Evolutionary conservation across 2,888 invertebrate species (phyloP).

Genomic region (Prionchulus punctatus): DNA sequence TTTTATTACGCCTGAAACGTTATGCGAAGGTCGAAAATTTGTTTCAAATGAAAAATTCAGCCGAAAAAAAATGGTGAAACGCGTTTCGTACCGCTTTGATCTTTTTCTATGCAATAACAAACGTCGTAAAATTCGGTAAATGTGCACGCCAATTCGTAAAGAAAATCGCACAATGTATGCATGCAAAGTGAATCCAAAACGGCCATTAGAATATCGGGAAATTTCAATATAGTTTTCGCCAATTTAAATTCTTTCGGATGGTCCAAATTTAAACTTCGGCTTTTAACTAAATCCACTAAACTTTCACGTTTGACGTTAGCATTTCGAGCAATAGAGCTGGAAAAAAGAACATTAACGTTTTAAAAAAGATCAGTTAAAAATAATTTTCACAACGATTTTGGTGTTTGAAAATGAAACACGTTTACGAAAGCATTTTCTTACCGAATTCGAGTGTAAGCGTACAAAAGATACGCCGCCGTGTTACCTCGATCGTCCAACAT

Average conservation of each 20-base stretch:
- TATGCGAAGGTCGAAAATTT: not conserved
- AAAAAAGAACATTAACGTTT: constrained; percentile 7
- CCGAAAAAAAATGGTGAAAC: no score
- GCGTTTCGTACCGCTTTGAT: not conserved
- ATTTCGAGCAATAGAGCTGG: constrained; percentile 38
- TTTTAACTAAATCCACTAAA: constrained; percentile 46
- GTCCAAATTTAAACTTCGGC: constrained; percentile 45
- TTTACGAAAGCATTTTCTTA: constrained; percentile 40
- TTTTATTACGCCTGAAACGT: constrained; percentile 26
- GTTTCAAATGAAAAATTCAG: no score
- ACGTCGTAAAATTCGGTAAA: constrained; percentile 94
- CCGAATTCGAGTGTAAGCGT: constrained; percentile 79
- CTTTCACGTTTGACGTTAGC: constrained; percentile 32
- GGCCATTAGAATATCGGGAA: constrained; percentile 11
- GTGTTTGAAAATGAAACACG: not conserved
- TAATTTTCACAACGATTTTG: not conserved
- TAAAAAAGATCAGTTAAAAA: not conserved
- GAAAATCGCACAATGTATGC: constrained; percentile 78
- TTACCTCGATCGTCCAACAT: constrained; percentile 98
- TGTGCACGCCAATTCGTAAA: constrained; percentile 77
- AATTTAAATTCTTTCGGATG: constrained; percentile 90
- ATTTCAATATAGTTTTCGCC: constrained; percentile 47
- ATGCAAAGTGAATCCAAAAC: constrained; percentile 48
- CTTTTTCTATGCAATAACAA: constrained; percentile 88
- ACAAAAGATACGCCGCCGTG: constrained; percentile 89